These are phyloP conservation scores for Agrypnus murinus DNA, from an alignment of 2,888 invertebrate genomes.

Conservation along the genomic window DNA sequence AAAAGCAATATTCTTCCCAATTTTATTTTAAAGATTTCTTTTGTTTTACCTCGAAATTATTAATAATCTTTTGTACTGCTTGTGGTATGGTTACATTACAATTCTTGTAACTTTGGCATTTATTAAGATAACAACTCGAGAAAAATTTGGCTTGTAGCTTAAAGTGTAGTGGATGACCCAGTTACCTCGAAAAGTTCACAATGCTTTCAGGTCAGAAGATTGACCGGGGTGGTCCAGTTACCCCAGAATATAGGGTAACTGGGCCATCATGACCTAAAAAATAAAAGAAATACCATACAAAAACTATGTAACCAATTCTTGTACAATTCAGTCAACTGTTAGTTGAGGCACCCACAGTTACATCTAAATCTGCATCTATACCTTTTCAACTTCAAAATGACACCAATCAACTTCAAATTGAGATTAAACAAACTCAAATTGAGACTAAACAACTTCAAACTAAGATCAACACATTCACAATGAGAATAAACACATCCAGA, in stretches of 20 bases:
- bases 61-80: slow-evolving; percentile 5
- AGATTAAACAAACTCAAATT: too few relatives aligned
- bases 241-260: not conserved
- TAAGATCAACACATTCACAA: too few relatives aligned
- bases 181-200: not conserved
- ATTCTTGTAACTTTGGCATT: slow-evolving; percentile 9
- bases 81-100: slow-evolving; percentile 11
- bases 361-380: too few relatives aligned
- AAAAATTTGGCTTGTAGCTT: not conserved
- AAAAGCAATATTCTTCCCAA: slow-evolving; percentile 4
- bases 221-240: slow-evolving; percentile 10
- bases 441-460: too few relatives aligned
- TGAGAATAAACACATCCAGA: too few relatives aligned
- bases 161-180: slow-evolving; percentile 3
- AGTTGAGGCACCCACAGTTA: slow-evolving; percentile 8
- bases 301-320: slow-evolving; percentile 9
- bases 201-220: slow-evolving; percentile 9
- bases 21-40: slow-evolving; percentile 10
- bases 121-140: not conserved
- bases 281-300: slow-evolving; percentile 10
- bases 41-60: not conserved
- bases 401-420: too few relatives aligned
- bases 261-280: slow-evolving; percentile 8
- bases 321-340: not conserved
- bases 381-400: too few relatives aligned